Evolutionary conservation across 1,140 invertebrate species (phyloP), one percentile per base, ranked within the genome.

Genomic region (Diplogasteroides magnus): DNA sequence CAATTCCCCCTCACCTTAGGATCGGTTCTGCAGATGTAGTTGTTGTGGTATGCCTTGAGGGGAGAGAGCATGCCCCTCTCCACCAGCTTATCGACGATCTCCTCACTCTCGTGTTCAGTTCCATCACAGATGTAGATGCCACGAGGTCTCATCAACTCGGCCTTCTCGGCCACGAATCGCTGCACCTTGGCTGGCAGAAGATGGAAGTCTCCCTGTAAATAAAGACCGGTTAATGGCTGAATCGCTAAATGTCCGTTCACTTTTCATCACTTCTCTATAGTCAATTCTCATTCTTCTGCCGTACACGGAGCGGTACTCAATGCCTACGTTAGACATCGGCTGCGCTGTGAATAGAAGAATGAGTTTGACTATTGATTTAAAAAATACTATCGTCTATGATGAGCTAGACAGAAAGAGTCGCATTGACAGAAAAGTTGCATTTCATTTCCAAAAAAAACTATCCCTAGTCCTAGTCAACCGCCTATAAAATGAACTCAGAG

Each of bases 61-160:
- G 72, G 75, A 27, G 74, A 72, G 14, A 82, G 62, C 25, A 77
- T 76, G n/a, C 80, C 81, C 48, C 80, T 65, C 57, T 82, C 78
- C 32, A 82, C 64, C 13, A 83, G 62, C 61, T 78, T 78, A 32
- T 78, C 61, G n/a, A 73, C 82, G 60, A 83, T 77, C 68, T 82
- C 79, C 19, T 83, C 76, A n/a, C 82, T 80, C 68, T 83, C 82
- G 29, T 83, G 76, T 19, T 83, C 71, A 1, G 77, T 73, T 25
- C 82, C 82, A 64, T 84, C 83, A 61, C 82, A 84, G 65, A 83
- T 82, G 74, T 77, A 83, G 64, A 83, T 82, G 29, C 75, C 79
- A n/a, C 75, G 59, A 0, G 82, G 82, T n/a, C 75, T 77, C 61
- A 77, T 77, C 37, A 83, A 55, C 61, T 82, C 80, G 19, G 76